These are phyloP conservation scores for Mustela erminea DNA, from an alignment of 2,797 vertebrate species.

Conservation along the genomic window DNA sequence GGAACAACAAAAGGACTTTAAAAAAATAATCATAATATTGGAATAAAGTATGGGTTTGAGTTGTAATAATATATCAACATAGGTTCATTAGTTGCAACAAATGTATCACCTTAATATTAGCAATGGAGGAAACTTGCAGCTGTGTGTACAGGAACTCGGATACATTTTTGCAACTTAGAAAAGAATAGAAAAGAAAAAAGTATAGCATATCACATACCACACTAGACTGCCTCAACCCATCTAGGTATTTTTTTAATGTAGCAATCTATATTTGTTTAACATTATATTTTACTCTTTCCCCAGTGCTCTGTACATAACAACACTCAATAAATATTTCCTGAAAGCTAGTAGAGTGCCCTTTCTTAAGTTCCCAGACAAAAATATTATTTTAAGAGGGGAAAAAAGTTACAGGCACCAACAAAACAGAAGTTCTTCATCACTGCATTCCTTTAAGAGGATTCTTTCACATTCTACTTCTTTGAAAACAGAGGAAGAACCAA, in stretches of 20 bases:
- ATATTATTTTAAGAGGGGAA: neutral
- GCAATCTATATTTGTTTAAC: neutral
- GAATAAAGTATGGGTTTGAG: neutral
- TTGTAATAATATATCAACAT: neutral
- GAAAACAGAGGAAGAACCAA: conserved; percentile 30
- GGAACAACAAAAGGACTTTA: neutral
- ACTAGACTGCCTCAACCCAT: neutral
- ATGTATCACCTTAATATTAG: neutral
- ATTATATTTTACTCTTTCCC: neutral
- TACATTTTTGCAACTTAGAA: neutral
- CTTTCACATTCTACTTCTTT: neutral
- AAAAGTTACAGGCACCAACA: neutral
- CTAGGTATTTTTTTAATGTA: neutral
- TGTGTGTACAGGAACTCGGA: neutral
- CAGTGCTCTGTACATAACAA: neutral
- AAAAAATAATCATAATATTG: neutral
- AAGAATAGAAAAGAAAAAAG: neutral
- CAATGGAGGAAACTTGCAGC: neutral
- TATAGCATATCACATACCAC: neutral
- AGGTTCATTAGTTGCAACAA: neutral
- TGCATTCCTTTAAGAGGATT: neutral
- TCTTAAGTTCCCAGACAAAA: neutral
- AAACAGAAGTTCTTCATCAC: neutral
- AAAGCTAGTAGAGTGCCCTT: neutral
- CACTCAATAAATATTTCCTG: neutral